Conservation (phyloP, 2,888 invertebrate species). For the Gortyna flavago region DNA sequence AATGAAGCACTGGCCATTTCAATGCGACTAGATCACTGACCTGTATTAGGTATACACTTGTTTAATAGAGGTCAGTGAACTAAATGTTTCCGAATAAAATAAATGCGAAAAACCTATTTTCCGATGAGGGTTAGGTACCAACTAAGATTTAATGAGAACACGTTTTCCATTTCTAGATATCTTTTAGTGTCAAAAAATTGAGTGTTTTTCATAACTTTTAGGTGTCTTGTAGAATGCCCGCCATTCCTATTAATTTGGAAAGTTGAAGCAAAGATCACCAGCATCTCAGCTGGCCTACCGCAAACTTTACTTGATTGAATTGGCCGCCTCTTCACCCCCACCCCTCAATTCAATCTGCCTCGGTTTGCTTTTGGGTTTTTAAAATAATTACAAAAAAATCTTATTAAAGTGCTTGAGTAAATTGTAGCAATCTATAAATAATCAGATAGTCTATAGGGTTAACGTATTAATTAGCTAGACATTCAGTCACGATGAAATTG, state of each 20-base stretch:
- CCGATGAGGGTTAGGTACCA: constrained; percentile 10
- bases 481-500: too few species aligned
- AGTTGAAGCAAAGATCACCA: constrained; percentile 48
- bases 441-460: background rate
- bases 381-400: constrained; percentile 19
- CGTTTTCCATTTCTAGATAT: constrained; percentile 13
- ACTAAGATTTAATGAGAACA: constrained; percentile 28
- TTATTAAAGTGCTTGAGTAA: constrained; percentile 14
- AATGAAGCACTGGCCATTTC: constrained; percentile 50
- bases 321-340: background rate
- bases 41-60: too few species aligned
- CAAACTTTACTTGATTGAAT: constrained; percentile 62
- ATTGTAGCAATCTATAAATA: background rate
- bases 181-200: constrained; percentile 15
- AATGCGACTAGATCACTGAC: constrained; percentile 44
- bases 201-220: constrained; percentile 21
- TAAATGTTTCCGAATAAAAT: constrained; percentile 55
- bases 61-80: too few species aligned
- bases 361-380: constrained; percentile 8
- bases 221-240: constrained; percentile 3
- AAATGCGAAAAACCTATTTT: constrained; percentile 51
- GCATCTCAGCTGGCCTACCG: constrained; percentile 22
- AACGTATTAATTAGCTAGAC: background rate
- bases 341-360: constrained; percentile 10
- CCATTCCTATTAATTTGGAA: constrained; percentile 42